Percentiles rank a stretch among this genome's conserved stretches.
Conservation (phyloP, 2,888 invertebrate species). For the Trimorus sp. region DNA sequence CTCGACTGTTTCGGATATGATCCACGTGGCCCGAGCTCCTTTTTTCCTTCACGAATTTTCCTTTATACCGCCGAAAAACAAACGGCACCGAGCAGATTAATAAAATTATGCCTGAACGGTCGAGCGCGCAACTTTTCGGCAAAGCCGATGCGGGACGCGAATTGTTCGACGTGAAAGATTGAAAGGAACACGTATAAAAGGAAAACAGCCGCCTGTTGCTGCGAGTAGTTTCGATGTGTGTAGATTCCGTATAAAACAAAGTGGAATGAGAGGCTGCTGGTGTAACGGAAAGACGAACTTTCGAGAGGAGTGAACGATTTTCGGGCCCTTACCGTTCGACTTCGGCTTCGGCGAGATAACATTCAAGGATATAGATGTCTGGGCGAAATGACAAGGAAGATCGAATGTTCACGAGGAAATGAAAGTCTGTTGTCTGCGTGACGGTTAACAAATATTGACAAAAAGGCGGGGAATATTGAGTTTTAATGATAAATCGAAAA, state of each 20-base stretch:
- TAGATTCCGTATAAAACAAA: conserved; percentile 63
- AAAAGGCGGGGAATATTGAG: no score
- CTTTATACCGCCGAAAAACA: not conserved
- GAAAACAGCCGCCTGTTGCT: conserved; percentile 78
- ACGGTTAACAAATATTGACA: no score
- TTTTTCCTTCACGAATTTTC: not conserved
- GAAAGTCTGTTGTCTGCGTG: no score
- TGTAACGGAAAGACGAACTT: conserved; percentile 42
- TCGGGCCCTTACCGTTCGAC: conserved; percentile 5
- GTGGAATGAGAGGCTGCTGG: conserved; percentile 48
- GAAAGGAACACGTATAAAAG: conserved; percentile 67
- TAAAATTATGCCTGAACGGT: no score
- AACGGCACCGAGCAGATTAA: not conserved
- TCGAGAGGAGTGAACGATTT: conserved; percentile 48
- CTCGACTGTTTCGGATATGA: conserved; percentile 58
- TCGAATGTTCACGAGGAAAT: no score
- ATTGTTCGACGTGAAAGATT: conserved; percentile 38
- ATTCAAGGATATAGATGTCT: no score
- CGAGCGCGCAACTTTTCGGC: no score
- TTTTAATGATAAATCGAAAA: no score
- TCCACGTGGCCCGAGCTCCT: conserved; percentile 65
- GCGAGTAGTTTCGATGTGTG: conserved; percentile 71
- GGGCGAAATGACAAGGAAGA: no score
- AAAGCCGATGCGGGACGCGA: conserved; percentile 10
- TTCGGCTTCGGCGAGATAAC: not conserved